A percentile compares a stretch with the other conserved stretches of the same genome.
phyloP scores from a whole-genome alignment of 2,113 vertebrate genomes.

The Anhinga anhinga region DNA sequence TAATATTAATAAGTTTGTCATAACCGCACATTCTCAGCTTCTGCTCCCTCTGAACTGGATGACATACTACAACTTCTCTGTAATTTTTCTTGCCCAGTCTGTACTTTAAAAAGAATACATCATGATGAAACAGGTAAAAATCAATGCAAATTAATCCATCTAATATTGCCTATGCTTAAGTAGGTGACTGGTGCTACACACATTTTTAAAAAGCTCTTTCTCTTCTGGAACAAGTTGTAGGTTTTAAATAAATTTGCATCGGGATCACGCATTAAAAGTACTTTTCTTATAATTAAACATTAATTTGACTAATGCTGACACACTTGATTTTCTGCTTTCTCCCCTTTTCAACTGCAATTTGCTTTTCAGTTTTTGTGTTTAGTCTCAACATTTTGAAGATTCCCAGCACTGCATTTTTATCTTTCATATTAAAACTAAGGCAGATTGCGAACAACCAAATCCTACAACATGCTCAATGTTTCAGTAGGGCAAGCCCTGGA shows the following conservation, averaged over 20 bases:
- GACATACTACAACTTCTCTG: neutral
- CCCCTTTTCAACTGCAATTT: neutral
- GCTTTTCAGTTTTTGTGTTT: neutral
- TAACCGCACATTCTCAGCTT: neutral
- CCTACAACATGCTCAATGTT: neutral
- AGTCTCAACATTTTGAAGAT: neutral
- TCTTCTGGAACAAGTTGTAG: neutral
- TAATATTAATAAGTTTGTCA: neutral
- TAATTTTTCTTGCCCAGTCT: neutral
- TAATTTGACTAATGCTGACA: neutral
- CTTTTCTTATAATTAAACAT: neutral
- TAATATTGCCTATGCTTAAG: neutral
- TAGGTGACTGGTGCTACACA: neutral
- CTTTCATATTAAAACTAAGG: neutral
- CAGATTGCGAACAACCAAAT: neutral
- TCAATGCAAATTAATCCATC: neutral
- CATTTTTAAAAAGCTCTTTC: neutral
- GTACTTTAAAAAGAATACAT: neutral
- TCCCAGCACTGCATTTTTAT: neutral
- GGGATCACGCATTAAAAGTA: neutral
- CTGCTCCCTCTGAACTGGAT: neutral
- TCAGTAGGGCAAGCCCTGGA: neutral
- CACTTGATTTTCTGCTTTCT: neutral
- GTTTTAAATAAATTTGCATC: neutral
- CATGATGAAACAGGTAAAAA: neutral